Evolutionary conservation across 53 echinoderm and acorn worm species (phyloP), one percentile per base, ranked within the genome.

Genomic region (Henricia sp.): DNA sequence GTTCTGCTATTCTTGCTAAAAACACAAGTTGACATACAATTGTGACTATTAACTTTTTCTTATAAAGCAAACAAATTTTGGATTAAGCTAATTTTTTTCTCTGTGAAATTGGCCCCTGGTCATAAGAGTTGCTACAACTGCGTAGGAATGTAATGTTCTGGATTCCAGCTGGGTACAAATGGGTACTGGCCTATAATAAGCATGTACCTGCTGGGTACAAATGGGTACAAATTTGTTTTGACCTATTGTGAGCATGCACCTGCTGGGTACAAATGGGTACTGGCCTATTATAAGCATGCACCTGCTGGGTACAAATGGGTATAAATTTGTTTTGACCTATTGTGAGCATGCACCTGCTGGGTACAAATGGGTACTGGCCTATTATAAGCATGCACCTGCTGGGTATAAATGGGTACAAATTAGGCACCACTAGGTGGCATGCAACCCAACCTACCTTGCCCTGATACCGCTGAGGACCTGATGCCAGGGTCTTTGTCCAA

Each of bases 401-500:
- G n/a, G 19, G 39, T 17, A 14, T 41, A 36, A n/a, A n/a, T n/a
- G n/a, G 46, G 29, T 50, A 27, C 1, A 25, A 10, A 21, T 58
- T 4, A 19, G 76, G 25, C 24, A 21, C 1, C 38, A 5, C 24
- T 41, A 6, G 8, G 68, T 23, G 2, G 21, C 3, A 10, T 52
- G 60, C 35, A 32, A 24, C 44, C 36, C 59, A 32, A 60, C 88
- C 70, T 74, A 96, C 96, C 96, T 82, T 87, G 82, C 16, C 83
- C 91, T 67, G 87, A 77, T 60, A 96, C 87, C 38, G 72, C 50
- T 52, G 94, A 94, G 66, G 94, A 92, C 51, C 94, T 87, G 71
- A 91, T 90, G 19, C 97, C 97, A 3, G 97, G 97, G 78, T 97
- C 97, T 71, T 88, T 92, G 64, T 71, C 82, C 71, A 97, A 73